Evolutionary conservation across 2,888 invertebrate species (phyloP).

Genomic region (Pandemis heparana): DNA sequence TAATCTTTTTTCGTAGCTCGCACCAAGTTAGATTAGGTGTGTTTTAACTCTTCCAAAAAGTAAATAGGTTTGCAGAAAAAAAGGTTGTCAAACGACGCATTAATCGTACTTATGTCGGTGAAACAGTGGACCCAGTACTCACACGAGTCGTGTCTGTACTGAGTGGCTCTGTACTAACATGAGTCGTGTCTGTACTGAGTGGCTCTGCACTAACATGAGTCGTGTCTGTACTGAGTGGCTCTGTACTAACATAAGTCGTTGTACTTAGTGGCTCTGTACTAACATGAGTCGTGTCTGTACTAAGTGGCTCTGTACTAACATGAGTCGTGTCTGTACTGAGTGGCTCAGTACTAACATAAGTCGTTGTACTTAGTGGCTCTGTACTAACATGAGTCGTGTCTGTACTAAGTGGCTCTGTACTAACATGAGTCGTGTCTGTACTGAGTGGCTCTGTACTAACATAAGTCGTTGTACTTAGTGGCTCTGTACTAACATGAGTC

Average conservation of each 20-base stretch:
- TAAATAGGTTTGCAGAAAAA: too few species aligned
- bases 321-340: conserved; percentile 82
- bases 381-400: conserved; percentile 70
- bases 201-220: conserved; percentile 58
- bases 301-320: conserved; percentile 42
- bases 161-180: conserved; percentile 44
- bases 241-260: conserved; percentile 66
- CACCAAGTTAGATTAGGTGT: too few species aligned
- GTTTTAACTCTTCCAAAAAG: too few species aligned
- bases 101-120: too few species aligned
- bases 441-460: conserved; percentile 43
- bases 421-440: conserved; percentile 74
- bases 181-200: too few species aligned
- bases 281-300: conserved; percentile 76
- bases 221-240: too few species aligned
- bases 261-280: conserved; percentile 39
- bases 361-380: too few species aligned
- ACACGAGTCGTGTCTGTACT: conserved; percentile 77
- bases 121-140: conserved; percentile 24
- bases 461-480: conserved; percentile 78
- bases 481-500: conserved; percentile 62
- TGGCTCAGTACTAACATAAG: conserved; percentile 55
- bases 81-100: too few species aligned
- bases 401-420: too few species aligned
- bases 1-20: too few species aligned